Evolutionary conservation across 2,888 invertebrate species (phyloP), one percentile per base, ranked within the genome.

Genomic region (Exephanes ischioxanthus): DNA sequence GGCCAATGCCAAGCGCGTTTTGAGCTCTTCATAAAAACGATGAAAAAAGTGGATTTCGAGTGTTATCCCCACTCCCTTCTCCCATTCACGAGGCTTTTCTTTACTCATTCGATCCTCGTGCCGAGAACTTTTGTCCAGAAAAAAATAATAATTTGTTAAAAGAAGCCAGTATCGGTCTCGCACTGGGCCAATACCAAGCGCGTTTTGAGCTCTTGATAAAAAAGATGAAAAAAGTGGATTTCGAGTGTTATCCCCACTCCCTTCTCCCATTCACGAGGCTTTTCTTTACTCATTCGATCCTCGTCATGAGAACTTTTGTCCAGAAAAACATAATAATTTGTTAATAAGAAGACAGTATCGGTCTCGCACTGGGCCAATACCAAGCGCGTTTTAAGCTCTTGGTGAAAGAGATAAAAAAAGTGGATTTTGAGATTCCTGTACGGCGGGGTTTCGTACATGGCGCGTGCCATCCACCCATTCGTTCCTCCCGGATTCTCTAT

Each of bases 401-500:
- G 16, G 51, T 16, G 3, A 26, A 22, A 61, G 30, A 6, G 22
- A 51, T 51, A 2, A 45, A 22, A 30, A 30, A 68, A 73, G 58
- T 30, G 16, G 45, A 76, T 58, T 66, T 76, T 3, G 53, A 37
- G 19, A 14, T 41, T 72, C 30, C 45, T 2, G 16, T 14, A 14
- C 6, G 14, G 51, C n/a, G 22, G 22, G 66, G 37, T 22, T 11
- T 67, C 16, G 45, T 79, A 73, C 67, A 71, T 53, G 63, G 86
- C 84, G 80, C 82, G 84, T 51, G 82, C 83, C 82, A 53, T 48
- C 78, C 30, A 51, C 51, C 70, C 70, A 87, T 86, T 87, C 85
- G 83, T 80, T 79, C 79, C 63, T 81, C 77, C 82, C 86, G 87
- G 79, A 82, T 80, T 84, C 72, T 51, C 84, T 87, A 83, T 85